Evolutionary conservation across 2,888 invertebrate species (phyloP), one percentile per base, ranked within the genome.

Genomic region (Calameuta idolon): DNA sequence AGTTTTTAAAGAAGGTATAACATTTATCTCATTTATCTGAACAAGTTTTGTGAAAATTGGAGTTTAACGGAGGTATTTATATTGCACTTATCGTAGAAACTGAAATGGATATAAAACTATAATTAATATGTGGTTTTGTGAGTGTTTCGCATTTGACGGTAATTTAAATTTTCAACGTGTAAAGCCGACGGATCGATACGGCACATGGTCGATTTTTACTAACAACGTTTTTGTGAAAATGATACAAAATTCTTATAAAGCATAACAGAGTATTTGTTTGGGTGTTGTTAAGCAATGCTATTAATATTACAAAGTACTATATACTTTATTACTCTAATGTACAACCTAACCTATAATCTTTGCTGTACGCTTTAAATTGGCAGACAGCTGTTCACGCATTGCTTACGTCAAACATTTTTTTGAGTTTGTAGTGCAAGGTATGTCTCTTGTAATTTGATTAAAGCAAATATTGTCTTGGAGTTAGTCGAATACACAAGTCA

Each of bases 131-230:
- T 23, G 9, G 9, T 55, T 55, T 15, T 23, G 5, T 55, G 23
- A n/a, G 30, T 30, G 11, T 71, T 69, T 34, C 15, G 15, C 1
- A 23, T 12, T 71, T 71, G 71, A 71, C 71, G 31, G 33, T 71
- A 33, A 12, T 71, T 71, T 31, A 71, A 71, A 71, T 31, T 71
- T 71, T 71, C 33, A 71, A 71, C 71, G 71, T 71, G 30, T 23
- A 34, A 55, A 31, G 71, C 33, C 33, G 71, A 71, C 69, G 80
- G 81, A 85, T 85, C 85, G 79, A 85, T 85, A 84, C 76, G 75
- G 79, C 85, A 85, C 83, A 85, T 85, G 85, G 83, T 81, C 78
- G 40, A 77, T 69, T 75, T 69, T 71, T 15, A 12, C 12, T 30
- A 31, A 34, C 12, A 71, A 71, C 23, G 0, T 71, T 31, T 71